phyloP scores from a whole-genome alignment of 2,113 vertebrate genomes.

The Narcine bancroftii region DNA sequence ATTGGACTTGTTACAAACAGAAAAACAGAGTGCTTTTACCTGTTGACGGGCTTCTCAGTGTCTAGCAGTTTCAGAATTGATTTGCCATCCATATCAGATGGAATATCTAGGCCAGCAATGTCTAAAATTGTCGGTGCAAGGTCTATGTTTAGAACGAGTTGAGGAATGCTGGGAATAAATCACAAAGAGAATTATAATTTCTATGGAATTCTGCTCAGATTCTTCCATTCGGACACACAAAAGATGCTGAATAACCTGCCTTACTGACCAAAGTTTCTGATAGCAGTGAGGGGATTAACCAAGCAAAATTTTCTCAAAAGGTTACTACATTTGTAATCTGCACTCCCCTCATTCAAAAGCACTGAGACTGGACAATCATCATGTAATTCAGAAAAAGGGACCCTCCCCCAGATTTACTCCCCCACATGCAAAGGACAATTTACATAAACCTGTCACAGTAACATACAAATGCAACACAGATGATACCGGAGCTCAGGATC shows the following conservation, averaged over 20 bases:
- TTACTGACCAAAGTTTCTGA: background rate
- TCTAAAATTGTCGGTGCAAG: slow-evolving; percentile 90
- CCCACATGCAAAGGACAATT: too few relatives aligned
- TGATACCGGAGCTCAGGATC: too few relatives aligned
- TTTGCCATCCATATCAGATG: slow-evolving; percentile 91
- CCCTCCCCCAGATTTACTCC: too few relatives aligned
- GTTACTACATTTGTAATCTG: background rate
- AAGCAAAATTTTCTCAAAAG: background rate
- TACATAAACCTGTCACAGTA: too few relatives aligned
- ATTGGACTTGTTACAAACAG: background rate
- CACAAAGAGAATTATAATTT: background rate
- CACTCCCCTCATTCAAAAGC: background rate
- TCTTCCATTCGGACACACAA: background rate
- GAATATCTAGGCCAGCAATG: slow-evolving; percentile 86
- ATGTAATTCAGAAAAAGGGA: too few relatives aligned
- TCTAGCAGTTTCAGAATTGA: slow-evolving; percentile 92
- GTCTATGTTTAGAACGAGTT: slow-evolving; percentile 88
- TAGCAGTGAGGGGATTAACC: background rate
- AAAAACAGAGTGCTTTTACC: slow-evolving; percentile 55
- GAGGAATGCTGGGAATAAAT: slow-evolving; percentile 67
- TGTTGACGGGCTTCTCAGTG: slow-evolving; percentile 74
- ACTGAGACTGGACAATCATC: too few relatives aligned
- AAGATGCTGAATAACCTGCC: background rate
- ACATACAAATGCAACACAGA: too few relatives aligned
- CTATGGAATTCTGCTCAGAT: background rate